Evolutionary conservation across 2,888 invertebrate species (phyloP).

Genomic region (Formica aserva): DNA sequence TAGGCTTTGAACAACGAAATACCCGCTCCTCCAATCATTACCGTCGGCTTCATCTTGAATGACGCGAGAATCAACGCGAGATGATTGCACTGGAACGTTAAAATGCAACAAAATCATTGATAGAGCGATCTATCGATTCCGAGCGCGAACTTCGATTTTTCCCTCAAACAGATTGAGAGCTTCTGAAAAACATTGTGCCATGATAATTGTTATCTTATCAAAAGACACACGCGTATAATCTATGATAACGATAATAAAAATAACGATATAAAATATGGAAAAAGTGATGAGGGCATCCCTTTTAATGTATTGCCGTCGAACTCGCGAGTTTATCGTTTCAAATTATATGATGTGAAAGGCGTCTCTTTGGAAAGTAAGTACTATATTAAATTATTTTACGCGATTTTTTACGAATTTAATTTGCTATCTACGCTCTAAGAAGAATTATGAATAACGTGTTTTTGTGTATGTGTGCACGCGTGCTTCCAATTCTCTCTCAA

Average conservation of each 20-base stretch:
- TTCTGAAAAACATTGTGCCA: neutral
- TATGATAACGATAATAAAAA: neutral
- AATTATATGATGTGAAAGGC: neutral
- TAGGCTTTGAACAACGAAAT: conserved; percentile 70
- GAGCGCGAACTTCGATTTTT: neutral
- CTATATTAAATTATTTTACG: neutral
- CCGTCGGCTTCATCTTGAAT: conserved; percentile 48
- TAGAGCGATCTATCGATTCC: neutral
- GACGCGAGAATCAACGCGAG: too few species aligned
- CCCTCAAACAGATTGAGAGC: neutral
- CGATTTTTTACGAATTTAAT: neutral
- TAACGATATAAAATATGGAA: neutral
- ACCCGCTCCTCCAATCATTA: conserved; percentile 52
- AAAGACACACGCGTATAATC: neutral
- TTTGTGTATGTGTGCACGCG: neutral
- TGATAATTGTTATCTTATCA: conserved; percentile 50
- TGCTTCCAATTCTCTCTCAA: neutral
- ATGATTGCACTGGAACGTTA: neutral
- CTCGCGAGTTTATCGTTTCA: neutral
- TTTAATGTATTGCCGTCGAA: neutral
- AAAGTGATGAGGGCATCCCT: neutral
- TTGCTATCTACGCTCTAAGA: neutral
- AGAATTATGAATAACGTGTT: neutral
- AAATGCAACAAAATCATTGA: neutral
- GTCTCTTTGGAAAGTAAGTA: too few species aligned